Percentiles rank a stretch among this genome's conserved stretches.
phyloP scores from a whole-genome alignment of 2,797 vertebrate genomes.

The Halcyon chelicuti region DNA sequence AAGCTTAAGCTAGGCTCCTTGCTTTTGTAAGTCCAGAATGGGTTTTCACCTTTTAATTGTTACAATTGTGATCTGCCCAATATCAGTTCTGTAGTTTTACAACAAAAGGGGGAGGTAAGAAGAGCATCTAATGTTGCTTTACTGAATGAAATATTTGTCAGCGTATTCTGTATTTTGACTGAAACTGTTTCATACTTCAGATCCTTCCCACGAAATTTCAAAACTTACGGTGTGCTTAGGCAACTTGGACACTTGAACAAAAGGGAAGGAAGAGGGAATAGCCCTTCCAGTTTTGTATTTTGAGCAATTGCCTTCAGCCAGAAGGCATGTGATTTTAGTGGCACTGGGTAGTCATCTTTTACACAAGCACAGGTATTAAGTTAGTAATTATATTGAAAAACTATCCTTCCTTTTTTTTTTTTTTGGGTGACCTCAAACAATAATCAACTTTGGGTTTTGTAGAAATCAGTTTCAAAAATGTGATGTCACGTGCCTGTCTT shows the following conservation, averaged over 20 bases:
- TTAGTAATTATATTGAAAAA: background rate
- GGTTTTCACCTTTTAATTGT: background rate
- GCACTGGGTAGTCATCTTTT: background rate
- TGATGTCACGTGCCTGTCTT: background rate
- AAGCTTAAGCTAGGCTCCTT: background rate
- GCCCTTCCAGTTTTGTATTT: background rate
- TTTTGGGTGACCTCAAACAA: background rate
- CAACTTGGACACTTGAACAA: background rate
- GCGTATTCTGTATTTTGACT: background rate
- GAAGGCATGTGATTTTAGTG: background rate
- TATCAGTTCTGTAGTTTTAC: background rate
- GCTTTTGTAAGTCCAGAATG: background rate
- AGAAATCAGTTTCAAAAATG: background rate
- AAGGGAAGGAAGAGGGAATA: background rate
- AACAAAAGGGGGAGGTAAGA: background rate
- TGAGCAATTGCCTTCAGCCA: background rate
- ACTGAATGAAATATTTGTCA: background rate
- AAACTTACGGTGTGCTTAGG: background rate
- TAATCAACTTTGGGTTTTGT: fast-evolving
- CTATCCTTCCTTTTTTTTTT: background rate
- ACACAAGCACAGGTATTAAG: background rate
- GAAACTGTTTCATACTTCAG: background rate
- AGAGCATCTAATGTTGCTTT: background rate
- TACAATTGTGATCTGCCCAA: background rate
- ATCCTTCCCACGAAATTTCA: background rate